phyloP scores from a whole-genome alignment of 2,113 vertebrate genomes.

The Mormyrus lacerda region DNA sequence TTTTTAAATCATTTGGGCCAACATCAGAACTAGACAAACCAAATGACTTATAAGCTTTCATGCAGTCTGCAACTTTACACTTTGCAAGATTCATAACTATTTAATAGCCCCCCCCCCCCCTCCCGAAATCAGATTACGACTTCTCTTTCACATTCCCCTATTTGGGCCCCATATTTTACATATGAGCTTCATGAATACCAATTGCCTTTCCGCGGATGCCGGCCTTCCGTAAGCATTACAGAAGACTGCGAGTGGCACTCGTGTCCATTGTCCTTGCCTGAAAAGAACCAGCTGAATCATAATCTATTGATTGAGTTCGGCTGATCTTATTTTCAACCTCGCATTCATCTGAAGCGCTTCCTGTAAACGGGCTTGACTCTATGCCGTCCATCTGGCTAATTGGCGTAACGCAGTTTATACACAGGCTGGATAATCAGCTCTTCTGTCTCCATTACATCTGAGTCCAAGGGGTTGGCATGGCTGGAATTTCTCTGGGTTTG shows the following conservation, averaged over 20 bases:
- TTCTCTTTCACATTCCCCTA: constrained; percentile 38
- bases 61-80: background rate
- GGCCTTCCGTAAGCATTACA: background rate
- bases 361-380: background rate
- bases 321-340: background rate
- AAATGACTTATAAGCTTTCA: background rate
- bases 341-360: background rate
- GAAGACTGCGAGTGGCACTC: background rate
- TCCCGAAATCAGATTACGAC: constrained; percentile 23
- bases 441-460: background rate
- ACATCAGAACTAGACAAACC: background rate
- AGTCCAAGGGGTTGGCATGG: background rate
- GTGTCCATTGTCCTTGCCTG: background rate
- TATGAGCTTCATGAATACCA: constrained; percentile 65
- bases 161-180: constrained; percentile 28
- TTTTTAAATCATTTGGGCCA: background rate
- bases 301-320: constrained; percentile 2
- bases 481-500: background rate
- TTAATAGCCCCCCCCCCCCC: constrained; percentile 31
- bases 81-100: background rate
- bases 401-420: background rate
- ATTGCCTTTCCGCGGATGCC: constrained; percentile 20
- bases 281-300: constrained; percentile 8
- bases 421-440: background rate
- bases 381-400: background rate